Evolutionary conservation across 2,888 invertebrate genomes (phyloP), one percentile per base, ranked within the genome.

Genomic region (Trichogramma dendrolimi): DNA sequence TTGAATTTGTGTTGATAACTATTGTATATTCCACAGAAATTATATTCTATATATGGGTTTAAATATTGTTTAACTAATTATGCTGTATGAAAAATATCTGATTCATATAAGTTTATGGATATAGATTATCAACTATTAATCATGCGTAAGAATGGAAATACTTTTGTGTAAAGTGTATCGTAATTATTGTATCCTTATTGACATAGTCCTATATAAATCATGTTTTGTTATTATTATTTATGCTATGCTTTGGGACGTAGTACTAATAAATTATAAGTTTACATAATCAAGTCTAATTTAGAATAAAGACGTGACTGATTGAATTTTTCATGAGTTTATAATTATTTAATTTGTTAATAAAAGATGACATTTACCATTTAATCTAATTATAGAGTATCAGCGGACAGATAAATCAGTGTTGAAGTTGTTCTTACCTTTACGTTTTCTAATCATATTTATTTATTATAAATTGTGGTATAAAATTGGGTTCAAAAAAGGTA

Each of bases 21-120:
- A 69, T 71, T 73, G 69, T 73, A 71, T 72, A 72, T 71, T 70
- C 27, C 67, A 67, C 70, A 64, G 62, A 61, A 58, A 67, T 62
- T 65, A 66, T 27, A 27, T 27, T 27, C 27, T 27, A 27, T 27
- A 27, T 69, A 67, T 67, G 68, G 73, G 71, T 72, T 73, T 71
- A 75, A 75, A 73, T 71, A 73, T 66, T 68, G 67, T 72, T 71
- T 68, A 67, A 67, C 60, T 65, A 69, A 69, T 64, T 71, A 67
- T 67, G 70, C 70, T 67, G 61, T 69, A 68, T 65, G 65, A 71
- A 63, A 27, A 27, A 27, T 27, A 67, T 63, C 66, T 68, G 62
- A 67, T 63, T 67, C 66, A 67, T 67, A 67, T 70, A 69, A 56
- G 27, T 27, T 27, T 65, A 62, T 69, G 69, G 67, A 70, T 71